Evolutionary conservation across 2,888 invertebrate species (phyloP).

Genomic region (Lycocerus yunnanus): DNA sequence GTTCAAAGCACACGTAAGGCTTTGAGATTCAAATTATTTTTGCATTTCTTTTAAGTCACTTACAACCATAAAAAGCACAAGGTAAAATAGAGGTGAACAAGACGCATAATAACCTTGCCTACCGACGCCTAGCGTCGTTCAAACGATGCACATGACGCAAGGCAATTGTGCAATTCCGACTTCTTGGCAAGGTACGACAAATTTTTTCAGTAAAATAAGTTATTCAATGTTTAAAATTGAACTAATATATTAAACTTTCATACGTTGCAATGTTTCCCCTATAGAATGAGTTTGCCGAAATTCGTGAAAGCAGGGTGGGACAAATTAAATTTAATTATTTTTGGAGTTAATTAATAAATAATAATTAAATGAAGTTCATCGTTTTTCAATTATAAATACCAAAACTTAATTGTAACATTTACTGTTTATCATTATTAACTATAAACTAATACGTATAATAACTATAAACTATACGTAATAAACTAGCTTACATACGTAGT

Average conservation of each 20-base stretch:
- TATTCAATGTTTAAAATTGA: constrained; percentile 1
- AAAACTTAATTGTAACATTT: too few species aligned
- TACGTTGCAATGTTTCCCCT: neutral
- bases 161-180: constrained; percentile 17
- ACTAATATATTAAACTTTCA: neutral
- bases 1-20: constrained; percentile 26
- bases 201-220: constrained; percentile 5
- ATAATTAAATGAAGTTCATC: too few species aligned
- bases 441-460: too few species aligned
- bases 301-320: neutral
- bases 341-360: too few species aligned
- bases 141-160: constrained; percentile 11
- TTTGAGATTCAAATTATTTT: constrained; percentile 31
- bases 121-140: constrained; percentile 15
- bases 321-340: neutral
- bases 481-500: too few species aligned
- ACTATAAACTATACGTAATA: too few species aligned
- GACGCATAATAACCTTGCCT: constrained; percentile 27
- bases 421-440: too few species aligned
- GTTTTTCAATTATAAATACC: too few species aligned
- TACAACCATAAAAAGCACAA: constrained; percentile 23
- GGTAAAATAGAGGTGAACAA: constrained; percentile 21
- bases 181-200: constrained; percentile 4
- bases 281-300: neutral
- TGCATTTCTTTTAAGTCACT: constrained; percentile 27